These are phyloP conservation scores for Coregonus ussuriensis DNA, from an alignment of 2,797 vertebrate species.

Conservation along the genomic window DNA sequence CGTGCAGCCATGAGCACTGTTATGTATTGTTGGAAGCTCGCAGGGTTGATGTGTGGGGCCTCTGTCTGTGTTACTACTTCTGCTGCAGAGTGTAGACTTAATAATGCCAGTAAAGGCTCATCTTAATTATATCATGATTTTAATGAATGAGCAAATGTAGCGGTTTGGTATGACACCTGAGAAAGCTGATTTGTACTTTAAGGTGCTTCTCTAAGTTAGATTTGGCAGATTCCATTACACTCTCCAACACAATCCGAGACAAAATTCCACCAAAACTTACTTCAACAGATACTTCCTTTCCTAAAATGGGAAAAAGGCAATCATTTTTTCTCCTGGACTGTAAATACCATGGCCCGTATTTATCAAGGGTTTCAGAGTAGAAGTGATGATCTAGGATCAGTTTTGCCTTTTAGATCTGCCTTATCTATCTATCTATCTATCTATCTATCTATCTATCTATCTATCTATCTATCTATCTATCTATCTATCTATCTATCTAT, in stretches of 20 bases:
- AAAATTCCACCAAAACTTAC: background rate
- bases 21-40: background rate
- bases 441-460: too few species aligned
- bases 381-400: too few species aligned
- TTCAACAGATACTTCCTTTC: too few species aligned
- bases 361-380: too few species aligned
- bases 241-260: background rate
- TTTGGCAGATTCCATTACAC: background rate
- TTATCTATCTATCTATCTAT: too few species aligned
- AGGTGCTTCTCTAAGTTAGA: background rate
- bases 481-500: too few species aligned
- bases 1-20: background rate
- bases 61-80: background rate
- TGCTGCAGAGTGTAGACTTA: constrained; percentile 43
- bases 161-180: constrained; percentile 16
- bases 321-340: too few species aligned
- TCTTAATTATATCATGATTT: constrained; percentile 66
- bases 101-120: constrained; percentile 63
- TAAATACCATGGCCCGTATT: too few species aligned
- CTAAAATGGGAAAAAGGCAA: too few species aligned
- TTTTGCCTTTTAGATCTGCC: too few species aligned
- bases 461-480: too few species aligned
- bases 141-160: constrained; percentile 62
- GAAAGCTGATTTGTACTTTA: constrained; percentile 49
- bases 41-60: constrained; percentile 12